A percentile compares a stretch with the other conserved stretches of the same genome.
Evolutionary conservation across 1,140 invertebrate species (phyloP).

Genomic region (Helicoverpa zea): DNA sequence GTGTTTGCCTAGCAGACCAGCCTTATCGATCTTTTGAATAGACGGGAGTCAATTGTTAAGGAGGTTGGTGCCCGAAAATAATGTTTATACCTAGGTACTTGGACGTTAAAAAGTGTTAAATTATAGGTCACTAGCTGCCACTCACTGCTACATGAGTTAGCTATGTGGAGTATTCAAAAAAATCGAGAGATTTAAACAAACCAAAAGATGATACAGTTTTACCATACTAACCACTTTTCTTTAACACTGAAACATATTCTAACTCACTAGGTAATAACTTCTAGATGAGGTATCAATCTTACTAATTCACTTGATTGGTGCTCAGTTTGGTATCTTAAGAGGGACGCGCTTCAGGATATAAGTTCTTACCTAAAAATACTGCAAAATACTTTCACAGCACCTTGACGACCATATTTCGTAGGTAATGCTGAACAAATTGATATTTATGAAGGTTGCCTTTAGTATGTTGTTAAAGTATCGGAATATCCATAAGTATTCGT

Average conservation of each 20-base stretch:
- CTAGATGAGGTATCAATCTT: too few relatives aligned
- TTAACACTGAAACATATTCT: too few relatives aligned
- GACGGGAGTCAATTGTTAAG: neutral
- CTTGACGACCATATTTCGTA: neutral
- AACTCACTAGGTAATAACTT: too few relatives aligned
- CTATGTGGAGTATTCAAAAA: too few relatives aligned
- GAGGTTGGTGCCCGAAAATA: neutral
- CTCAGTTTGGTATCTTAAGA: neutral
- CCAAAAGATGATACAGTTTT: too few relatives aligned
- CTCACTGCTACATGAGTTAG: too few relatives aligned
- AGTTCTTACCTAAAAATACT: neutral
- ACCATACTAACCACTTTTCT: too few relatives aligned
- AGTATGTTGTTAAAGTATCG: slow-evolving; percentile 11
- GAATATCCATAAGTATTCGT: neutral
- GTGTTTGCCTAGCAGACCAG: neutral
- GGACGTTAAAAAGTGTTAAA: too few relatives aligned
- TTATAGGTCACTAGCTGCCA: too few relatives aligned
- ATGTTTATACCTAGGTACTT: neutral
- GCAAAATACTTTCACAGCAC: slow-evolving; percentile 2
- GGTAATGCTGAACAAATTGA: slow-evolving; percentile 11
- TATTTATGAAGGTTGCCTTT: slow-evolving; percentile 16
- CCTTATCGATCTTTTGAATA: slow-evolving; percentile 6
- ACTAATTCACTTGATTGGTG: neutral
- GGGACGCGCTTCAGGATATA: neutral
- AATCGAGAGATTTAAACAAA: too few relatives aligned